Evolutionary conservation across 2,113 vertebrate species (phyloP).

Genomic region (Corythoichthys haematopterus): DNA sequence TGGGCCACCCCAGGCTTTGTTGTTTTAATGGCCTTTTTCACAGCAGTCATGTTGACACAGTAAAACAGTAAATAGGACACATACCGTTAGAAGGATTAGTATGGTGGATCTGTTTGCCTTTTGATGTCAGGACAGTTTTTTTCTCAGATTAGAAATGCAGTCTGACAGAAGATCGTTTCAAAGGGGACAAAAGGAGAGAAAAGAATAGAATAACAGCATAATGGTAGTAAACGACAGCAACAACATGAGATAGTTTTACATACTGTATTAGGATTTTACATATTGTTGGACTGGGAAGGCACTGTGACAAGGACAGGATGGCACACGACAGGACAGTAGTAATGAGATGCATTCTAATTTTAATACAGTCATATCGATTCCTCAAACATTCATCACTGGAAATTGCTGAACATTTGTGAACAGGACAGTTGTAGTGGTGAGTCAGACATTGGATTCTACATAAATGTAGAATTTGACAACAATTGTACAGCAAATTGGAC

Average conservation of each 20-base stretch:
- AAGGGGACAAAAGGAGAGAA: neutral
- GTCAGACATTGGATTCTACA: no score
- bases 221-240: neutral
- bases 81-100: slow-evolving; percentile 7
- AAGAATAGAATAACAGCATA: neutral
- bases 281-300: neutral
- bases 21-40: slow-evolving; percentile 8
- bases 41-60: slow-evolving; percentile 5
- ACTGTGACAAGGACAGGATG: neutral
- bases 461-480: no score
- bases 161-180: neutral
- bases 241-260: neutral
- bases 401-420: slow-evolving; percentile 56
- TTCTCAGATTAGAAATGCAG: neutral
- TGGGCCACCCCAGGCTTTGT: neutral
- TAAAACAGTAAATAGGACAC: slow-evolving; percentile 1
- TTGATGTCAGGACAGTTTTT: neutral
- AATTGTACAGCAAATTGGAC: no score
- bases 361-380: neutral
- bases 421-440: slow-evolving; percentile 8
- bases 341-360: neutral
- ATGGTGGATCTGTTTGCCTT: slow-evolving; percentile 1
- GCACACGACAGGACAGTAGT: neutral
- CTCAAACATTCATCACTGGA: neutral
- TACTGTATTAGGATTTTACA: neutral